Conservation (phyloP, 1,140 invertebrate genomes). For the Limonius californicus region DNA sequence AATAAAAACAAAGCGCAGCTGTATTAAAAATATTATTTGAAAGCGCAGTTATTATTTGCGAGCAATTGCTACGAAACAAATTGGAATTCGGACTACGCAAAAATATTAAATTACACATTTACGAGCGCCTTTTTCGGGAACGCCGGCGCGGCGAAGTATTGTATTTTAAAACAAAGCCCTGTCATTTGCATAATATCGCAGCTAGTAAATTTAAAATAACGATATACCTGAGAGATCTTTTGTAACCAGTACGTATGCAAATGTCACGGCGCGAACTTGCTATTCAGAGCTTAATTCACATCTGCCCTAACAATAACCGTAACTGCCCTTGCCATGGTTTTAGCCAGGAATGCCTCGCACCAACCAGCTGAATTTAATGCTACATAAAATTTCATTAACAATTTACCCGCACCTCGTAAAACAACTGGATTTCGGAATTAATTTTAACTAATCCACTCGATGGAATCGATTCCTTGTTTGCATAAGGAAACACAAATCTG, state of each 20-base stretch:
- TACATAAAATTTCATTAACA: background rate
- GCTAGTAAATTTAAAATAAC: constrained; percentile 28
- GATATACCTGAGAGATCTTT: constrained; percentile 20
- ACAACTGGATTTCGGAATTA: background rate
- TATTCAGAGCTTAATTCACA: constrained; percentile 25
- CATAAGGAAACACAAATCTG: too few species aligned
- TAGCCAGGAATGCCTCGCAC: constrained; percentile 2
- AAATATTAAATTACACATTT: constrained; percentile 13
- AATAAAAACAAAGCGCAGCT: constrained; percentile 13
- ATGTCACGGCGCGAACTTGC: constrained; percentile 2
- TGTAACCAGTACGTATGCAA: constrained; percentile 20
- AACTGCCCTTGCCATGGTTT: constrained; percentile 15
- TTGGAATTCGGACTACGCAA: constrained; percentile 9
- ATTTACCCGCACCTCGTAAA: background rate
- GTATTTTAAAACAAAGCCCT: constrained; percentile 16
- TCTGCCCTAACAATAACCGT: constrained; percentile 25
- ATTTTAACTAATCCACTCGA: too few species aligned
- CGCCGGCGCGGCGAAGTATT: background rate
- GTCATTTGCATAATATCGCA: constrained; percentile 29
- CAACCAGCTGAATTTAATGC: background rate
- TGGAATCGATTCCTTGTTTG: too few species aligned
- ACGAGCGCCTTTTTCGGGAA: background rate
- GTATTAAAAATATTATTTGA: constrained; percentile 12
- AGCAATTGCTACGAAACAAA: constrained; percentile 12
- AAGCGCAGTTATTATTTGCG: constrained; percentile 12